These are phyloP conservation scores for Hypanus sabinus DNA, from an alignment of 2,113 vertebrate genomes.

Conservation along the genomic window DNA sequence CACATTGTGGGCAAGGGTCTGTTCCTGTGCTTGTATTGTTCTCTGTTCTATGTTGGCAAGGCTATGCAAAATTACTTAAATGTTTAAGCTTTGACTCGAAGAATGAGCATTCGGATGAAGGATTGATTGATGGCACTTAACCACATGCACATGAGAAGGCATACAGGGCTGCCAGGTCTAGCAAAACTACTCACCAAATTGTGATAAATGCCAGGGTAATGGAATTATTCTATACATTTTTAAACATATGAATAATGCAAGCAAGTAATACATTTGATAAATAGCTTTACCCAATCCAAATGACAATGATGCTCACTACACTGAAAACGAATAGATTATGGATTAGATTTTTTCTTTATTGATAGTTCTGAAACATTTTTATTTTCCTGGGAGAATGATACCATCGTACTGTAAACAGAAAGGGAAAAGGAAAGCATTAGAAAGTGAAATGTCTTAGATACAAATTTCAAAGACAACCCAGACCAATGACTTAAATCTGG, in stretches of 20 bases:
- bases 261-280: background rate
- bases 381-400: constrained; percentile 97
- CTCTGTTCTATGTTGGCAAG: background rate
- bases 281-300: background rate
- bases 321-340: constrained; percentile 41
- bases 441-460: constrained; percentile 29
- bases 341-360: constrained; percentile 56
- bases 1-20: too few species aligned
- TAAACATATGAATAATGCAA: background rate
- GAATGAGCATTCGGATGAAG: background rate
- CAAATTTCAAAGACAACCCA: background rate
- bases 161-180: background rate
- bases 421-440: constrained; percentile 41
- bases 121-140: background rate
- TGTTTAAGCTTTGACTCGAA: background rate
- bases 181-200: background rate
- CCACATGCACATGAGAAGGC: background rate
- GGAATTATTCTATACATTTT: background rate
- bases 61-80: background rate
- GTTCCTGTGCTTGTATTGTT: too few species aligned
- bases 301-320: background rate
- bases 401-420: constrained; percentile 79
- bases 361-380: constrained; percentile 60
- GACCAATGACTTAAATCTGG: too few species aligned
- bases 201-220: background rate